Conservation (phyloP, 2,797 vertebrate species). For the Melanitta fusca region DNA sequence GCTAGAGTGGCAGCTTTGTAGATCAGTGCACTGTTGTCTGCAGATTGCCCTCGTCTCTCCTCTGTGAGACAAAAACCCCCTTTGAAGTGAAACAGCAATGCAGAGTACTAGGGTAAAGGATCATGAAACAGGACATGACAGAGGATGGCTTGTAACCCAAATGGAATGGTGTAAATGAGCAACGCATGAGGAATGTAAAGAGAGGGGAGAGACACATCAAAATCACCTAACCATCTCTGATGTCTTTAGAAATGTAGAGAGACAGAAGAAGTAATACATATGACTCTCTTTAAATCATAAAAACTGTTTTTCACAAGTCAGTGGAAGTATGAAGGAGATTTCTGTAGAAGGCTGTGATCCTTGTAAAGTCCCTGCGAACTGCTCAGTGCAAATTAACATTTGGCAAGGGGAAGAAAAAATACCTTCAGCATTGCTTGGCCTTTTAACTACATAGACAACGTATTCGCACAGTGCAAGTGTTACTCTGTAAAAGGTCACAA, state of each 20-base stretch:
- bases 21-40: neutral
- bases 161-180: slow-evolving; percentile 63
- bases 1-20: neutral
- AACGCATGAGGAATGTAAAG: slow-evolving; percentile 58
- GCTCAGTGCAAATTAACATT: slow-evolving; percentile 35
- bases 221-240: slow-evolving; percentile 61
- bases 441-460: slow-evolving; percentile 2
- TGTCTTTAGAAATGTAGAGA: slow-evolving; percentile 45
- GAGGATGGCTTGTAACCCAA: slow-evolving; percentile 59
- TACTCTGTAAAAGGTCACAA: slow-evolving; percentile 47
- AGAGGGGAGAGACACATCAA: slow-evolving; percentile 33
- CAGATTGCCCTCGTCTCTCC: slow-evolving; percentile 41
- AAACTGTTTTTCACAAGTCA: slow-evolving; percentile 25
- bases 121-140: slow-evolving; percentile 41
- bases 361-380: neutral
- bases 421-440: slow-evolving; percentile 45
- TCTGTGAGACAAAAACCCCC: slow-evolving; percentile 10
- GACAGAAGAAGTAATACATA: slow-evolving; percentile 34
- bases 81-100: slow-evolving; percentile 41
- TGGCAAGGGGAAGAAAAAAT: neutral
- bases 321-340: slow-evolving; percentile 28
- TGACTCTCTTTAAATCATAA: slow-evolving; percentile 42
- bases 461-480: neutral
- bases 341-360: slow-evolving; percentile 42
- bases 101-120: slow-evolving; percentile 14